Base-by-base conservation (phyloP, 1,140 invertebrate genomes). In the Teleogryllus occipitalis region DNA sequence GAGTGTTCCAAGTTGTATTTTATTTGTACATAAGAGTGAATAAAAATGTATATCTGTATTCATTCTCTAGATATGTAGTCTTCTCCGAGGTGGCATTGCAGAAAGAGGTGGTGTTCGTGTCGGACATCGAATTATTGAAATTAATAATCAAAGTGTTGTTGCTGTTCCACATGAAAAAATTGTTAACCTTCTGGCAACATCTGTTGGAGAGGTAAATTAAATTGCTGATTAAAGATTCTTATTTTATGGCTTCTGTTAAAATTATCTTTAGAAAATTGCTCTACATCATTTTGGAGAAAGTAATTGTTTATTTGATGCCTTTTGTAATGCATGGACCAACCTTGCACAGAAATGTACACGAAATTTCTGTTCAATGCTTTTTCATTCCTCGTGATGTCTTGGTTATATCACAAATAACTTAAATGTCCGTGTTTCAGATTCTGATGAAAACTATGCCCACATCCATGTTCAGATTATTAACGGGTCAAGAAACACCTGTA, bases 381-480 rank as follows among this genome's bases (percentile, higher is more conserved):
- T 2, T 39, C 27, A 5, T 39, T 39, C 27, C 5, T 39, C 5
- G 27, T 39, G 27, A 39, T 2, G 27, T 39, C 1, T 39, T 5
- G 27, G 27, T 39, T 39, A 39, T 1, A 39, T 39, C 27, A 39
- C 27, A 39, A 39, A 39, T 39, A 5, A 39, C 27, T 39, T 39
- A 1, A 39, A 39, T 39, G 27, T 5, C 27, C 5, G 1, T 39
- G 27, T 39, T 92, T 39, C 89, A 98, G 97, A 99, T 99, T 84
- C 90, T 98, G 82, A 99, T 99, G 98, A 99, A 99, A 88, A 99
- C 98, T 77, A 99, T 99, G 98, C 98, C 98, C 81, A 99, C 98
- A 80, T 99, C 98, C 78, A 99, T 99, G 96, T 99, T 98, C 90
- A 92, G 98, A 84, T 89, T 99, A 85, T 89, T 99, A 84, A 99